phyloP scores from a whole-genome alignment of 2,797 vertebrate genomes.

The Mergus octosetaceus region DNA sequence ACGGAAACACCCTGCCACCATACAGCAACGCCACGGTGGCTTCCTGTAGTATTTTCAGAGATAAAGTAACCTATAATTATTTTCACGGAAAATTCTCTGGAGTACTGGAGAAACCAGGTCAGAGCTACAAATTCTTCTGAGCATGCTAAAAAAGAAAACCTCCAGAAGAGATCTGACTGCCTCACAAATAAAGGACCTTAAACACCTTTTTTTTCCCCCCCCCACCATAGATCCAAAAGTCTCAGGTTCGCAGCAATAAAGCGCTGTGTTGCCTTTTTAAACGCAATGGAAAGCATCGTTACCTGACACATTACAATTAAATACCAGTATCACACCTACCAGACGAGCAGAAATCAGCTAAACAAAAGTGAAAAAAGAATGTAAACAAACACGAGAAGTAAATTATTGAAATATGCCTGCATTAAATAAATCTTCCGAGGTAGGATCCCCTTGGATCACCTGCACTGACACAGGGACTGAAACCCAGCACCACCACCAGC shows the following conservation, averaged over 20 bases:
- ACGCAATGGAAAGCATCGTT: neutral
- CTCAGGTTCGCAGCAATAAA: neutral
- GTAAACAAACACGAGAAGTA: neutral
- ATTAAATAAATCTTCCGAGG: neutral
- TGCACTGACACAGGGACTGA: neutral
- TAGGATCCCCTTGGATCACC: neutral
- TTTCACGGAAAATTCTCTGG: neutral
- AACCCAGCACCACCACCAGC: neutral
- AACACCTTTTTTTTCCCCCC: neutral
- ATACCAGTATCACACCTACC: neutral
- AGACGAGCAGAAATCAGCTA: constrained; percentile 25
- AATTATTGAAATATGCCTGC: neutral
- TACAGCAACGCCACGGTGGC: neutral
- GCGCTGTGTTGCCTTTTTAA: fast-evolving
- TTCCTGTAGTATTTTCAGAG: neutral
- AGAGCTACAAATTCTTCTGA: neutral
- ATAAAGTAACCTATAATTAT: neutral
- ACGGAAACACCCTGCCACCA: neutral
- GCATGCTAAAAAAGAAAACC: neutral
- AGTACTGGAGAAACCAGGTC: neutral
- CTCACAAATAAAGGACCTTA: neutral
- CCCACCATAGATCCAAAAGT: neutral
- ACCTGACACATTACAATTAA: constrained; percentile 10
- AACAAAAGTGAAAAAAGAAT: neutral
- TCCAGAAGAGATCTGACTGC: neutral